Conservation (phyloP, 2,113 vertebrate species). For the Larimichthys crocea region DNA sequence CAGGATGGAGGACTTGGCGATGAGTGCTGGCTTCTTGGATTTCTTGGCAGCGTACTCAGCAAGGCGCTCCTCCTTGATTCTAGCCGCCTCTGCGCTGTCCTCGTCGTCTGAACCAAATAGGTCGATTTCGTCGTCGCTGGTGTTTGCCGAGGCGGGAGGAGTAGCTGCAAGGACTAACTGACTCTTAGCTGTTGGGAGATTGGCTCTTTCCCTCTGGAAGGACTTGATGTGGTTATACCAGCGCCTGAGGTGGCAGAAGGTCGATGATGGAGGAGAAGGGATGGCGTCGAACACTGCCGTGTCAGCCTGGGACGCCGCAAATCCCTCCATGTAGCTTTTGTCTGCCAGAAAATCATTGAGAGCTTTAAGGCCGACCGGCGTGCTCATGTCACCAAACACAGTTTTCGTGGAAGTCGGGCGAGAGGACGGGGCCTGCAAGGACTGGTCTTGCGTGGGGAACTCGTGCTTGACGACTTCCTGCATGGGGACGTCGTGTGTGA, state of each 20-base stretch:
- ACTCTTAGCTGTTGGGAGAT: constrained; percentile 89
- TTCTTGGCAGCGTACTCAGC: constrained; percentile 95
- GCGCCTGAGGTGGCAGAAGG: constrained; percentile 90
- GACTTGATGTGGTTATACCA: constrained; percentile 97
- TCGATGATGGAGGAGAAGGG: constrained; percentile 83
- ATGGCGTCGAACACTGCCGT: constrained; percentile 89
- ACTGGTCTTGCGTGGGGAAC: constrained; percentile 24
- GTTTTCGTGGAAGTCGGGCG: constrained; percentile 75
- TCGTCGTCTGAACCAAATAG: constrained; percentile 96
- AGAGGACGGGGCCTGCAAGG: neutral
- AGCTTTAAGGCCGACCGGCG: constrained; percentile 87
- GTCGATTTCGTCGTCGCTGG: constrained; percentile 90
- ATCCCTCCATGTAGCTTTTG: constrained; percentile 96
- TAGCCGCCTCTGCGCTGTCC: constrained; percentile 87
- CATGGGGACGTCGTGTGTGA: constrained; percentile 76
- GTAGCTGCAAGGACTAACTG: constrained; percentile 87
- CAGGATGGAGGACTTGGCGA: constrained; percentile 95
- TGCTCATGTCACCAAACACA: constrained; percentile 93
- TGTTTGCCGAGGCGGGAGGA: constrained; percentile 59
- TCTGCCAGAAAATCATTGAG: constrained; percentile 92
- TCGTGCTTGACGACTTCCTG: constrained; percentile 59
- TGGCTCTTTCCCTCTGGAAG: constrained; percentile 88
- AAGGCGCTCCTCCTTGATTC: constrained; percentile 90
- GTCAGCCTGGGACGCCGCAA: constrained; percentile 92
- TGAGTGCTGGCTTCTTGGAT: constrained; percentile 92